Evolutionary conservation across 2,797 vertebrate species (phyloP), one percentile per base, ranked within the genome.

Genomic region (Danio choprae): DNA sequence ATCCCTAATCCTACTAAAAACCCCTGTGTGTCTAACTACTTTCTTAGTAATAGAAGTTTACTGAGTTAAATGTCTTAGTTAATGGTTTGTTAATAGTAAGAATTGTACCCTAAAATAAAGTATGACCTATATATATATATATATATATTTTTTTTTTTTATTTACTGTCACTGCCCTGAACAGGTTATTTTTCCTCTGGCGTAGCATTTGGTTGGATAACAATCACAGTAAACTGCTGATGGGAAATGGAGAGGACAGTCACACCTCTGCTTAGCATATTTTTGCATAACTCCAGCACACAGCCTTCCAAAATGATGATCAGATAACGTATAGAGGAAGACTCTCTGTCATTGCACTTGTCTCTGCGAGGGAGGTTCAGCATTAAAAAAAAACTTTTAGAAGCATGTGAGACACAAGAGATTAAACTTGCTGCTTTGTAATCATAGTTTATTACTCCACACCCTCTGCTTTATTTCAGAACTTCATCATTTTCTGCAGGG

Each of bases 211-310:
- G 80, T 88, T 81, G 85, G 84, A 87, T 85, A 85, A 82, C 89
- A 89, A 91, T 90, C 89, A 90, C 82, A 48, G 56, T 48, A 86
- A 87, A 84, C 84, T 82, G 36, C 84, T 87, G 1, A 78, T 1
- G 70, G 84, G 83, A 86, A 6, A 7, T 78, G 83, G 82, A 83
- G 83, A 85, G 77, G 76, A 50, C 82, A 86, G 87, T 72, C 85
- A 87, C 84, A 73, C 81, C 84, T 81, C 0, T 9, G 53, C 87
- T 90, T 90, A 86, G 79, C 88, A 87, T 88, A 79, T 86, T 84
- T 86, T 87, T 86, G 84, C 81, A 75, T 82, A 78, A 84, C 36
- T 85, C 56, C 76, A 58, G 18, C 36, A 51, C 70, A 65, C 78
- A 85, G 75, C 73, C 67, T 79, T 82, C 80, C 69, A 74, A 75